Evolutionary conservation across 1,140 invertebrate species (phyloP), one percentile per base, ranked within the genome.

Genomic region (Aphaenogaster rudis): DNA sequence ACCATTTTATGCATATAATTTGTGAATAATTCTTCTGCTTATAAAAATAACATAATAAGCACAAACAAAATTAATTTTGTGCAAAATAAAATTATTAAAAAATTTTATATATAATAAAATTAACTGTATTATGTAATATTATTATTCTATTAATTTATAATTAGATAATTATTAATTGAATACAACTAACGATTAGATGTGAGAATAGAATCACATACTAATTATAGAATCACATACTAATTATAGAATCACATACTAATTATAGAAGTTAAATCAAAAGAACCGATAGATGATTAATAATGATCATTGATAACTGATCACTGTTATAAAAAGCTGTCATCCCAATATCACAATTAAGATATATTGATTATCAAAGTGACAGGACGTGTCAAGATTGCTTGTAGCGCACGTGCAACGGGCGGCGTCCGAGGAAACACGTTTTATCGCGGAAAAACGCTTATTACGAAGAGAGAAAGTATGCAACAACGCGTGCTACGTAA

Each of bases 401-500:
- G 17, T 69, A 67, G 13, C 36, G 63, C 78, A 69, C 48, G 78
- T 57, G 78, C 64, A 66, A 6, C 6, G 59, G 42, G 42, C 57
- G 59, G 69, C 9, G 81, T 61, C 45, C 33, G 33, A 64, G 61
- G 59, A 86, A 79, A 79, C 63, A 48, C 69, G 8, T 21, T 45
- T 15, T 80, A 54, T 36, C 11, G 28, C 17, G n/a, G 36, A 80
- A 77, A 80, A 77, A 57, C 11, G 17, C n/a, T 76, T 28, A 61
- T 71, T 45, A 28, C n/a, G 7, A n/a, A 36, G 88, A 84, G 89
- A 89, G 89, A 89, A 86, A 77, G 72, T 39, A 67, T 28, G 13
- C 33, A 50, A 64, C 82, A 52, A 72, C 57, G 28, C 5, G 39
- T 76, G 33, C 52, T 74, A 78, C n/a, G 48, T 88, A 84, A 84